phyloP scores from a whole-genome alignment of 1,140 invertebrate species.

The Fopius arisanus region DNA sequence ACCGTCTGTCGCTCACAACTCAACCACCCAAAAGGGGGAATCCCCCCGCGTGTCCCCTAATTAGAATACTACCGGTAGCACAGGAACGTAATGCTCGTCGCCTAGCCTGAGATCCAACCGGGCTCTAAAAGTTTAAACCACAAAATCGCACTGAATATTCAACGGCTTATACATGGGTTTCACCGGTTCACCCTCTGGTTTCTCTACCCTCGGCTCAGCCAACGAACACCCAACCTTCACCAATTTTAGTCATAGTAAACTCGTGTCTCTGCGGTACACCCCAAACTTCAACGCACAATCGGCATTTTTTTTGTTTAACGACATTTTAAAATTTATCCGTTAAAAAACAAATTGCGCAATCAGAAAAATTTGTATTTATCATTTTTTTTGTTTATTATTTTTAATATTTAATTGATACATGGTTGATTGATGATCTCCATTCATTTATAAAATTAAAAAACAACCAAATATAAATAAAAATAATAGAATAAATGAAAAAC shows the following conservation, averaged over 20 bases:
- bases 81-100: conserved; percentile 15
- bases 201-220: background rate
- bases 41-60: conserved; percentile 20
- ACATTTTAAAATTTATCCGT: no score
- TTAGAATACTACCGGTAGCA: conserved; percentile 38
- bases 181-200: conserved; percentile 1
- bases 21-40: background rate
- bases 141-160: conserved; percentile 43
- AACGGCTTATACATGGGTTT: conserved; percentile 40
- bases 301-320: background rate
- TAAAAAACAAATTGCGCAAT: no score
- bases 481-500: no score
- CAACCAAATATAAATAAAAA: no score
- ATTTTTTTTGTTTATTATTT: no score
- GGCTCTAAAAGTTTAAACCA: conserved; percentile 41
- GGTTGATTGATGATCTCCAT: no score
- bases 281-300: conserved; percentile 5
- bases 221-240: background rate
- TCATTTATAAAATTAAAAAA: no score
- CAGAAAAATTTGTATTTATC: no score
- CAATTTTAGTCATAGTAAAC: background rate
- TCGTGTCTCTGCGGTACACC: conserved; percentile 3
- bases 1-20: conserved; percentile 14
- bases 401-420: no score
- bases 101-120: background rate